A percentile compares a stretch with the other conserved stretches of the same genome.
These are phyloP conservation scores for Heliconius ethilla DNA, from an alignment of 2,888 invertebrate genomes.

Conservation along the genomic window DNA sequence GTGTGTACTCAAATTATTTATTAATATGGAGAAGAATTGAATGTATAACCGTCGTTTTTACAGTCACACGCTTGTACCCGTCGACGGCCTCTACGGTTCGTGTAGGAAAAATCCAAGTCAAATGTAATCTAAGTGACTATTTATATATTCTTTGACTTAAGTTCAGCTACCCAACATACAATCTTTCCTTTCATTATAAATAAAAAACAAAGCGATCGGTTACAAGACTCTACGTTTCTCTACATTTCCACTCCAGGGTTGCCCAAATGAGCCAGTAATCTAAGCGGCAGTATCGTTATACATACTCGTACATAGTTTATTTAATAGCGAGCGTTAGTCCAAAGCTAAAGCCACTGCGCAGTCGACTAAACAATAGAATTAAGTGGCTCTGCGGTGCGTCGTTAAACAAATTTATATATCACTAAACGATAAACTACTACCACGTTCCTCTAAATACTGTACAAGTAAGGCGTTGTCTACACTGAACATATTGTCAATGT, in stretches of 20 bases:
- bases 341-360: slow-evolving; percentile 13
- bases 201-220: neutral
- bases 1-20: too few relatives aligned
- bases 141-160: too few relatives aligned
- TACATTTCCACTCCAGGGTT: neutral
- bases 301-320: slow-evolving; percentile 22
- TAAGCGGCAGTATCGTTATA: neutral
- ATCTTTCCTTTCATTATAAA: too few relatives aligned
- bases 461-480: slow-evolving; percentile 10
- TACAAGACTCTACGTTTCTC: neutral
- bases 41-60: too few relatives aligned
- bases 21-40: too few relatives aligned
- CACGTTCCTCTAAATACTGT: slow-evolving; percentile 37
- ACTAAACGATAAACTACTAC: slow-evolving; percentile 45
- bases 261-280: neutral
- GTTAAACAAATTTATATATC: slow-evolving; percentile 48
- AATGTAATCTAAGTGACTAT: too few relatives aligned
- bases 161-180: too few relatives aligned
- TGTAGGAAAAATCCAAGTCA: too few relatives aligned
- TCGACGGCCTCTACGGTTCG: too few relatives aligned
- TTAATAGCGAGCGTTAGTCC: slow-evolving; percentile 21
- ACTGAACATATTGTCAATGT: neutral
- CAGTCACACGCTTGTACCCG: too few relatives aligned
- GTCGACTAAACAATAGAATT: slow-evolving; percentile 32
- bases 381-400: slow-evolving; percentile 31